Evolutionary conservation across 2,113 vertebrate species (phyloP).

Genomic region (Oxygymnocypris stewartii): DNA sequence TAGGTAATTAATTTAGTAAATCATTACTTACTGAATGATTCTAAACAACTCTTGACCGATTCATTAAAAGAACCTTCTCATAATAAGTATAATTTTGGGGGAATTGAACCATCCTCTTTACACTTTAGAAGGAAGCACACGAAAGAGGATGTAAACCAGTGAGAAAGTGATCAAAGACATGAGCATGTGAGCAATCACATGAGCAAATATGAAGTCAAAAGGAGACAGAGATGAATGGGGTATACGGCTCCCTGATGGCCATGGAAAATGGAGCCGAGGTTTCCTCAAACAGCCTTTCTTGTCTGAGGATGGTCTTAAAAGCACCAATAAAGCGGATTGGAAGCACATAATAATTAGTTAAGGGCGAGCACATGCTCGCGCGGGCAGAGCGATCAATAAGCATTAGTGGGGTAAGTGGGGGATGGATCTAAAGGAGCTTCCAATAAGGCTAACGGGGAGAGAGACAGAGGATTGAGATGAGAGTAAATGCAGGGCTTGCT

Average conservation of each 20-base stretch:
- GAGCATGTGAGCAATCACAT: background rate
- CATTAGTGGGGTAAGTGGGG: conserved; percentile 70
- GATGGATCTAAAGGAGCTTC: conserved; percentile 59
- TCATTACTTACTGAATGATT: background rate
- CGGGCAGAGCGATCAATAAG: conserved; percentile 71
- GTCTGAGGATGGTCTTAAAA: conserved; percentile 68
- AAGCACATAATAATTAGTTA: conserved; percentile 78
- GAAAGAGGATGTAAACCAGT: background rate
- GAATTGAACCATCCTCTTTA: background rate
- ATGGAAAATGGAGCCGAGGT: conserved; percentile 55
- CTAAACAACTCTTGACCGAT: background rate
- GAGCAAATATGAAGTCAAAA: conserved; percentile 28
- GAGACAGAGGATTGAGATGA: conserved; percentile 11
- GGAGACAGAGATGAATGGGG: conserved; percentile 39
- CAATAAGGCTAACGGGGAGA: conserved; percentile 40
- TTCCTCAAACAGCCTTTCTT: conserved; percentile 59
- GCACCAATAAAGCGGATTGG: conserved; percentile 70
- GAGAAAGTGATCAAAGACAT: background rate
- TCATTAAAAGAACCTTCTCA: background rate
- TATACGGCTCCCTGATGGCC: conserved; percentile 57
- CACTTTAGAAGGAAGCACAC: background rate
- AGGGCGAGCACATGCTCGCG: conserved; percentile 54
- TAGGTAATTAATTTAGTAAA: background rate
- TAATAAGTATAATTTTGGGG: background rate
- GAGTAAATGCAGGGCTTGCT: conserved; percentile 15